Evolutionary conservation across 2,888 invertebrate genomes (phyloP).

Genomic region (Drosophila hamatofila): DNA sequence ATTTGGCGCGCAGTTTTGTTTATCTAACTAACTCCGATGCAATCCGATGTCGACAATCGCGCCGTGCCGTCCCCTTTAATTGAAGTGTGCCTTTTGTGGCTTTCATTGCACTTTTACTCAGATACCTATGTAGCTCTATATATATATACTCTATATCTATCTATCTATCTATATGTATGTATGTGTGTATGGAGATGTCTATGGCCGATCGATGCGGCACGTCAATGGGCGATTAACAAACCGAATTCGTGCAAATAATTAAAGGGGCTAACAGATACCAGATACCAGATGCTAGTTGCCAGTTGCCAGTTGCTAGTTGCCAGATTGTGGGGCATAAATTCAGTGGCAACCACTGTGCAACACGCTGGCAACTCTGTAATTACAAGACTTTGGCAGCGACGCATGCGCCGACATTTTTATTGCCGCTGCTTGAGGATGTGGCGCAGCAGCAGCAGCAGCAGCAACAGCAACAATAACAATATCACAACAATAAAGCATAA

Average conservation of each 20-base stretch:
- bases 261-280: conserved; percentile 51
- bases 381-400: conserved; percentile 51
- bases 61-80: conserved; percentile 63
- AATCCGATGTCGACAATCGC: conserved; percentile 52
- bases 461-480: conserved; percentile 29
- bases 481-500: conserved; percentile 68
- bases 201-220: conserved; percentile 50
- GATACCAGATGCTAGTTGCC: conserved; percentile 22
- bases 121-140: conserved; percentile 20
- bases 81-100: conserved; percentile 67
- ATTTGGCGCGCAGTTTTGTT: conserved; percentile 69
- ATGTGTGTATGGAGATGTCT: conserved; percentile 49
- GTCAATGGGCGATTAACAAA: conserved; percentile 65
- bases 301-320: conserved; percentile 34
- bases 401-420: conserved; percentile 58
- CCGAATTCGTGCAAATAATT: conserved; percentile 73
- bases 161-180: conserved; percentile 13
- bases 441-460: conserved; percentile 42
- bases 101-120: conserved; percentile 66
- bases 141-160: conserved; percentile 9
- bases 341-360: conserved; percentile 47
- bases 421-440: conserved; percentile 59
- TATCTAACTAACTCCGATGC: conserved; percentile 58
- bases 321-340: conserved; percentile 35
- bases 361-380: conserved; percentile 45